Conservation (phyloP, 2,797 vertebrate species). For the Rhabdophis nuchalis region DNA sequence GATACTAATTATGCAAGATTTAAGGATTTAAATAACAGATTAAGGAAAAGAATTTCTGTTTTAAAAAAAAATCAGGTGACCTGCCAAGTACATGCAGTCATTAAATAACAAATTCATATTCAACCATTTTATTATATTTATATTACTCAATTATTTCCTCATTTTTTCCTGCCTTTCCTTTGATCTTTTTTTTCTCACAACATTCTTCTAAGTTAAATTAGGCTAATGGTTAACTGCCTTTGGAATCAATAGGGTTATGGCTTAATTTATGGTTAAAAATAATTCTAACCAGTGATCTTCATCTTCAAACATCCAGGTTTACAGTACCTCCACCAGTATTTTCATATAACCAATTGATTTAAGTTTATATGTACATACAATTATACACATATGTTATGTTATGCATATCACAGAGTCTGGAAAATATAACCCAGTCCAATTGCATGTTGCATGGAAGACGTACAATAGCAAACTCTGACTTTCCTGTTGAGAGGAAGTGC, state of each 20-base stretch:
- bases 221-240: background rate
- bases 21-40: conserved; percentile 71
- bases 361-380: background rate
- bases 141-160: background rate
- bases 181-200: background rate
- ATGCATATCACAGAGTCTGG: background rate
- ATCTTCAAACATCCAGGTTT: background rate
- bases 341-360: background rate
- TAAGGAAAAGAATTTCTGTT: conserved; percentile 61
- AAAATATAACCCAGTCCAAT: background rate
- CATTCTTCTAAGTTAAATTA: background rate
- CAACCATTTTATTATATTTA: background rate
- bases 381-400: background rate
- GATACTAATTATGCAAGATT: conserved; percentile 67
- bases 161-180: background rate
- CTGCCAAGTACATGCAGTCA: conserved; percentile 76
- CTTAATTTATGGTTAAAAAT: background rate
- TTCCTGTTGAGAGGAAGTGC: background rate
- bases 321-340: background rate
- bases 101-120: conserved; percentile 78
- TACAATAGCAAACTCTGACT: background rate
- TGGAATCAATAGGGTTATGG: background rate
- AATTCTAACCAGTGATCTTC: background rate
- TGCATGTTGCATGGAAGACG: background rate
- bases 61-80: conserved; percentile 75